A percentile compares a stretch with the other conserved stretches of the same genome.
Conservation (phyloP, 2,888 invertebrate species). For the Sinopyrophorus schimmeli region DNA sequence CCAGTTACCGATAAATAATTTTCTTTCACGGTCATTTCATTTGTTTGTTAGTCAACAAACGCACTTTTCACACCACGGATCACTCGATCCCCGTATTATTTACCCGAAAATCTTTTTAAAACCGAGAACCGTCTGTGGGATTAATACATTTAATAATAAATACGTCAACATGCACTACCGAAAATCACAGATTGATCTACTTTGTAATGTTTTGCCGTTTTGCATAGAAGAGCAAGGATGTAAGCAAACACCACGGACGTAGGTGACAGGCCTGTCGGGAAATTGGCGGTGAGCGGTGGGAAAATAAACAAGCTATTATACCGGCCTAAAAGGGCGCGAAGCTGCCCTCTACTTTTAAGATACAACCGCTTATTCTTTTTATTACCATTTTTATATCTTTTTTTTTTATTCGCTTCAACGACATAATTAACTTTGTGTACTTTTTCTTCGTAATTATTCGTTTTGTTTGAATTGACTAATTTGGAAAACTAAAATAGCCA, state of each 20-base stretch:
- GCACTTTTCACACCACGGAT: conserved; percentile 45
- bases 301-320: conserved; percentile 57
- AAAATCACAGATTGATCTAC: conserved; percentile 56
- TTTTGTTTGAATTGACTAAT: too few species aligned
- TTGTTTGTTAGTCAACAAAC: conserved; percentile 52
- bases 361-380: conserved; percentile 23
- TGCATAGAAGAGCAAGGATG: conserved; percentile 54
- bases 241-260: conserved; percentile 48
- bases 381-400: conserved; percentile 14
- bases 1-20: conserved; percentile 57
- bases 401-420: too few species aligned
- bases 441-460: too few species aligned
- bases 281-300: conserved; percentile 53
- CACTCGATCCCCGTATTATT: conserved; percentile 34
- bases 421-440: too few species aligned
- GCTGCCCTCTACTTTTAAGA: conserved; percentile 46
- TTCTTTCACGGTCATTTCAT: conserved; percentile 56
- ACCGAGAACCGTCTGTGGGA: too few species aligned
- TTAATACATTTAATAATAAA: too few species aligned
- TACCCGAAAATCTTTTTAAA: conserved; percentile 10
- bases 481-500: too few species aligned
- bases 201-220: conserved; percentile 52
- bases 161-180: conserved; percentile 51
- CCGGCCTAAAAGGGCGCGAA: conserved; percentile 52
- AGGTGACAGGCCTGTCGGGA: conserved; percentile 54